These are phyloP conservation scores for Anhinga anhinga DNA, from an alignment of 2,113 vertebrate genomes.

Conservation along the genomic window DNA sequence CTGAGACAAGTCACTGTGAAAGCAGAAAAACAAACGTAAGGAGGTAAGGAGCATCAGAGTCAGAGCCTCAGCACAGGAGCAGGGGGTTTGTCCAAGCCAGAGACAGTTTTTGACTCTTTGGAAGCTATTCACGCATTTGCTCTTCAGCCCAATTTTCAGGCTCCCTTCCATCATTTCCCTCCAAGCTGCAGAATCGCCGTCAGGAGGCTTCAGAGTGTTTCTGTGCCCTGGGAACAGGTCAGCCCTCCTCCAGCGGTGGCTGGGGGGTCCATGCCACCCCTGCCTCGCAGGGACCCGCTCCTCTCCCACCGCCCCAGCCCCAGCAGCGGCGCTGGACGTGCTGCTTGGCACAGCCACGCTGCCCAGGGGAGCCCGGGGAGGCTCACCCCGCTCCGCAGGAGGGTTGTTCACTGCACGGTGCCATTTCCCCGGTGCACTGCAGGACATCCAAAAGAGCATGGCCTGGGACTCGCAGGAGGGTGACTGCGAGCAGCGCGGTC, in stretches of 20 bases:
- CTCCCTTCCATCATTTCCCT: not conserved
- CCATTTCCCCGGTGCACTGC: accelerated
- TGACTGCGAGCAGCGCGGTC: not conserved
- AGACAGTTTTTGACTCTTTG: not conserved
- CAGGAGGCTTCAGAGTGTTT: too few species aligned
- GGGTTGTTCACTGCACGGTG: not conserved
- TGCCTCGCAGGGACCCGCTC: not conserved
- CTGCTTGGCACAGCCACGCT: not conserved
- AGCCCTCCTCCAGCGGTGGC: accelerated
- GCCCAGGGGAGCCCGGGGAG: not conserved
- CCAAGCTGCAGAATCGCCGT: not conserved
- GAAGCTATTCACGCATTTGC: not conserved
- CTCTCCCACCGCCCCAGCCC: not conserved
- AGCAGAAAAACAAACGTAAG: not conserved
- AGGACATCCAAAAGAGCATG: not conserved
- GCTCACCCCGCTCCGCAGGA: accelerated
- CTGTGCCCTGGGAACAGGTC: not conserved
- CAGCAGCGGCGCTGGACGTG: not conserved
- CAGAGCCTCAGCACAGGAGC: not conserved
- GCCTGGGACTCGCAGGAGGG: not conserved
- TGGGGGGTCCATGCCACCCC: too few species aligned
- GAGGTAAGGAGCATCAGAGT: not conserved
- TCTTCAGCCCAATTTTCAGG: not conserved
- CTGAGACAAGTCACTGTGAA: not conserved
- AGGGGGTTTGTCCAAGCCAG: not conserved